A percentile compares a stretch with the other conserved stretches of the same genome.
These are phyloP conservation scores for Drymonia ruficornis DNA, from an alignment of 2,888 invertebrate genomes.

Conservation along the genomic window DNA sequence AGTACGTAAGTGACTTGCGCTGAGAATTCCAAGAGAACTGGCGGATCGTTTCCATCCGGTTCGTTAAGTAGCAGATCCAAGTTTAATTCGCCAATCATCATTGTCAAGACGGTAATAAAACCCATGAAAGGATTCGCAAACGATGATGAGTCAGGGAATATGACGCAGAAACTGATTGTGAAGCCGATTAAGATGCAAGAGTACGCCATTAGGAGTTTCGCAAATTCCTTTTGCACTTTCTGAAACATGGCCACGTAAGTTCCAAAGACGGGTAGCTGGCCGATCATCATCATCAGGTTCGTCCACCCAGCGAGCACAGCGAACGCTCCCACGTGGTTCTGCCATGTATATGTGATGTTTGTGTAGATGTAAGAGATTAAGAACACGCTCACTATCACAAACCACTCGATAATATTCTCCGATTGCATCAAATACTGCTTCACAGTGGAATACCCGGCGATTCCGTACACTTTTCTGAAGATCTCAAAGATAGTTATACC, in stretches of 20 bases:
- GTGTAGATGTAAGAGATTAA: slow-evolving; percentile 93
- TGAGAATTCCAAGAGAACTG: slow-evolving; percentile 90
- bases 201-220: slow-evolving; percentile 93
- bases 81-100: slow-evolving; percentile 95
- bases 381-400: slow-evolving; percentile 93
- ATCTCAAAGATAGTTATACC: slow-evolving; percentile 92
- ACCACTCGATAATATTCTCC: slow-evolving; percentile 95
- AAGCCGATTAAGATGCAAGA: slow-evolving; percentile 94
- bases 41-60: slow-evolving; percentile 90
- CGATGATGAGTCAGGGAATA: slow-evolving; percentile 92
- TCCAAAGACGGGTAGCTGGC: slow-evolving; percentile 94
- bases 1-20: slow-evolving; percentile 93
- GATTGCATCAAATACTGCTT: slow-evolving; percentile 92
- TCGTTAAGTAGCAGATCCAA: slow-evolving; percentile 90
- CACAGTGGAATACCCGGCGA: slow-evolving; percentile 92
- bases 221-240: slow-evolving; percentile 94
- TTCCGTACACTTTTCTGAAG: slow-evolving; percentile 91
- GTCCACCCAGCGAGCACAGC: slow-evolving; percentile 95
- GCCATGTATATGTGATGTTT: slow-evolving; percentile 90
- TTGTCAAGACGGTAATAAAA: slow-evolving; percentile 92
- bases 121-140: slow-evolving; percentile 94
- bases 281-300: slow-evolving; percentile 96
- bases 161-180: slow-evolving; percentile 94
- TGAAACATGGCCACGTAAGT: slow-evolving; percentile 97
- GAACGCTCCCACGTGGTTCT: slow-evolving; percentile 94